phyloP scores from a whole-genome alignment of 2,797 vertebrate species.

The Synaphobranchus kaupii region DNA sequence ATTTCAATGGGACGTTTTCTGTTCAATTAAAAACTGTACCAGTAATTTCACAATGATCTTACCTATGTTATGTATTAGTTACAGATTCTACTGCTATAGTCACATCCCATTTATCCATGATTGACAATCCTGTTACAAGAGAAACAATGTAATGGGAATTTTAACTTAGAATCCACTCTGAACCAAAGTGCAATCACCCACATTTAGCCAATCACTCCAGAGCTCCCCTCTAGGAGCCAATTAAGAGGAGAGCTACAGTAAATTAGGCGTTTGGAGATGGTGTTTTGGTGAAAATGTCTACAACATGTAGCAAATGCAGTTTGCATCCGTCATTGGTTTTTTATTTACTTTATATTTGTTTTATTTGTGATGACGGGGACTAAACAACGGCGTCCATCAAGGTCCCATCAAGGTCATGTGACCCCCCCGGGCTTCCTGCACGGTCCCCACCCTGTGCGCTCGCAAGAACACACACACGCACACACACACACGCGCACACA shows the following conservation, averaged over 20 bases:
- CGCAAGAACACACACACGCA: not conserved
- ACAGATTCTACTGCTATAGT: not conserved
- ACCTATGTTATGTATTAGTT: not conserved
- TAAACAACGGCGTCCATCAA: not conserved
- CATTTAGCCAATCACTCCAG: not conserved
- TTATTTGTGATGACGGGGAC: not conserved
- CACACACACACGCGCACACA: not conserved
- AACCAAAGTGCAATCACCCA: not conserved
- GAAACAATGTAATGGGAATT: not conserved
- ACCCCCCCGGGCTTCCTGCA: not conserved
- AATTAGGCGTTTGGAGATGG: not conserved
- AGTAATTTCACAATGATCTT: not conserved
- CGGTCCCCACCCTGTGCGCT: not conserved
- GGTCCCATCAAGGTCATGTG: not conserved
- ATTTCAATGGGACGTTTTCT: not conserved
- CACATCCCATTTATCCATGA: not conserved
- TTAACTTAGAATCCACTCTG: not conserved
- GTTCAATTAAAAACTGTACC: not conserved
- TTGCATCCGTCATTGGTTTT: not conserved
- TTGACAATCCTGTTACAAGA: not conserved
- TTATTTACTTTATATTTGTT: not conserved
- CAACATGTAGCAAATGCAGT: not conserved
- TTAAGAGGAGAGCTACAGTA: not conserved
- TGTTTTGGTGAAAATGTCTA: not conserved
- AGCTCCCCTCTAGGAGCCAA: not conserved